Base-by-base conservation (phyloP, 2,113 vertebrate species). In the Lepus timidus region DNA sequence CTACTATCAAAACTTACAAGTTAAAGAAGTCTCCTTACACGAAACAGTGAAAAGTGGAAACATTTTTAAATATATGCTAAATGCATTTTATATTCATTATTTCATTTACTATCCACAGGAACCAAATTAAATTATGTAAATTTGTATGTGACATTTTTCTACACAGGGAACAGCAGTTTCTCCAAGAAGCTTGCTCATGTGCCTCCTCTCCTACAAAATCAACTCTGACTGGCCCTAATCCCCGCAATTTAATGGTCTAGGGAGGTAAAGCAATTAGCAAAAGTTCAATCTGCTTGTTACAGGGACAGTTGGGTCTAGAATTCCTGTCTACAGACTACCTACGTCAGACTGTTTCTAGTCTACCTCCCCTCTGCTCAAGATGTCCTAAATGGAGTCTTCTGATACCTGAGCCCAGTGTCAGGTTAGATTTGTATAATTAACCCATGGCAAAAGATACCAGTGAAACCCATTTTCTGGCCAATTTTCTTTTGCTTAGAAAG, bases 1-100 rank as follows among this genome's bases (percentile, higher is more conserved):
- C 78, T 95, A 88, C 94, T 68, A 93, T 39, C 64, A 96, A 96
- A 95, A 92, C 44, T 76, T 90, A 64, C 79, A 95, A 79, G 31
- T 33, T 75, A 74, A 89, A 88, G 20, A 92, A 79, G 27, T 11
- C 64, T 90, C 55, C 52, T 75, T 88, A 71, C 14, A 29, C 17
- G 10, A 29, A 23, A 29, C 64, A 64, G 11, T 61, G 9, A 68
- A 85, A 1, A 14, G 36, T 62, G 29, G 4, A 36, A 92, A 84
- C 16, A 62, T 67, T 88, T 91, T 85, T 16, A 74, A 88, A 82
- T 70, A 52, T 0, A 33, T 88, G 82, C 33, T 87, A 76, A 93
- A 85, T 67, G 39, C 31, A 91, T 3, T 92, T 97, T 67, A 88
- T 85, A 76, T 33, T 93, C 65, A 92, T 79, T 80, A 62, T 76